A percentile compares a stretch with the other conserved stretches of the same genome.
phyloP scores from a whole-genome alignment of 2,888 invertebrate genomes.

The Suillia variegata region DNA sequence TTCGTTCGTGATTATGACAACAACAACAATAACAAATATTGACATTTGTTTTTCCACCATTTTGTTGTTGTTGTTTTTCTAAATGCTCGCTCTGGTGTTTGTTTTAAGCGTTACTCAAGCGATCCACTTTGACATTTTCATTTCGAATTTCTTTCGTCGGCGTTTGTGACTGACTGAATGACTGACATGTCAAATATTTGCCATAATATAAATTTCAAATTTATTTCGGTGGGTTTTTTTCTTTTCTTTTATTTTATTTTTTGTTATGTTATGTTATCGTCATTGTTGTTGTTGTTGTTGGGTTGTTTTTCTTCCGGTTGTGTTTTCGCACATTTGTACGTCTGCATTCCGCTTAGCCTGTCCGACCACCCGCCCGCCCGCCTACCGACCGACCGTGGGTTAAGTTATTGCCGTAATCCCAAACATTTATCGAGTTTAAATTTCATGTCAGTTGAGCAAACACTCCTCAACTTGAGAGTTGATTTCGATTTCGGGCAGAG shows the following conservation, averaged over 20 bases:
- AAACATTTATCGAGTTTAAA: constrained; percentile 24
- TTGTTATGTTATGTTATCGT: neutral
- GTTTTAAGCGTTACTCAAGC: too few species aligned
- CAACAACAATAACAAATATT: neutral
- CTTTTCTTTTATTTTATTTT: neutral
- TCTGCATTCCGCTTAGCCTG: neutral
- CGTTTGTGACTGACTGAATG: too few species aligned
- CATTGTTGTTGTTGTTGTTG: neutral
- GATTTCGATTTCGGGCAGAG: too few species aligned
- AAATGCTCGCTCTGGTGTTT: constrained; percentile 6
- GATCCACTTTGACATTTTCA: constrained; percentile 11
- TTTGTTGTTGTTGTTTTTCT: constrained; percentile 1
- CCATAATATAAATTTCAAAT: constrained; percentile 21
- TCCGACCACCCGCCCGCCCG: too few species aligned
- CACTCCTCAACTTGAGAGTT: neutral
- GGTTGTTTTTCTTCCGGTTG: constrained; percentile 1
- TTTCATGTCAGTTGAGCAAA: constrained; percentile 17
- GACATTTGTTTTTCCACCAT: neutral
- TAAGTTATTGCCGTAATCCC: constrained; percentile 22
- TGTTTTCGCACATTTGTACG: neutral
- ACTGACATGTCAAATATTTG: constrained; percentile 21
- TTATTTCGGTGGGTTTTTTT: too few species aligned
- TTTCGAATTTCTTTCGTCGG: too few species aligned
- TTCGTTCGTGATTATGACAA: too few species aligned
- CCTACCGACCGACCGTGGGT: too few species aligned